These are phyloP conservation scores for Phragmatobia fuliginosa DNA, from an alignment of 2,888 invertebrate genomes.

Conservation along the genomic window DNA sequence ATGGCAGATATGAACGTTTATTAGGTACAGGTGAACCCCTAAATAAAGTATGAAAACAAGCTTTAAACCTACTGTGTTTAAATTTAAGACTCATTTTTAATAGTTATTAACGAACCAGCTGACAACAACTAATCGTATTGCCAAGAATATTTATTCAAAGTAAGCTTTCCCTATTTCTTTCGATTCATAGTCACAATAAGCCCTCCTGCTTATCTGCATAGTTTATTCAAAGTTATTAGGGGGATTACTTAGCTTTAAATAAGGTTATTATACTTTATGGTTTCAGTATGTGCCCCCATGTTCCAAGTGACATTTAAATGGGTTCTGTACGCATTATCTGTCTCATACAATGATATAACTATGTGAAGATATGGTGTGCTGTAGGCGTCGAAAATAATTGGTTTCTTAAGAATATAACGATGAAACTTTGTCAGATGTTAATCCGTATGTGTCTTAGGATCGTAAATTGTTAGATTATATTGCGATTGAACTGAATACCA, in stretches of 20 bases:
- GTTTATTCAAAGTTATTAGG: slow-evolving; percentile 32
- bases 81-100: neutral
- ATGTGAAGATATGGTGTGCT: slow-evolving; percentile 13
- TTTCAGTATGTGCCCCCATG: slow-evolving; percentile 34
- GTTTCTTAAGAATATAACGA: neutral
- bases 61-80: neutral
- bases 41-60: neutral
- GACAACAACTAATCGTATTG: neutral
- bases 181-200: slow-evolving; percentile 10
- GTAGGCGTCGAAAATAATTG: slow-evolving; percentile 16
- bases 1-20: too few species aligned
- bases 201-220: neutral
- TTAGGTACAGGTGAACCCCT: neutral
- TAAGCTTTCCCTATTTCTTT: slow-evolving; percentile 1
- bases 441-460: slow-evolving; percentile 9
- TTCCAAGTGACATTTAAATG: slow-evolving; percentile 30
- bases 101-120: neutral
- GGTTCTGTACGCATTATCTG: slow-evolving; percentile 23
- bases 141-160: neutral
- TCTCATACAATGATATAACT: slow-evolving; percentile 31
- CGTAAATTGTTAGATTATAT: slow-evolving; percentile 7
- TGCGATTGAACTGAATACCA: neutral
- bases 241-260: slow-evolving; percentile 31
- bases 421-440: slow-evolving; percentile 13
- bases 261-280: slow-evolving; percentile 41